Percentiles rank a stretch among this genome's conserved stretches.
phyloP scores from a whole-genome alignment of 2,888 invertebrate genomes.

The Nemurella pictetii region DNA sequence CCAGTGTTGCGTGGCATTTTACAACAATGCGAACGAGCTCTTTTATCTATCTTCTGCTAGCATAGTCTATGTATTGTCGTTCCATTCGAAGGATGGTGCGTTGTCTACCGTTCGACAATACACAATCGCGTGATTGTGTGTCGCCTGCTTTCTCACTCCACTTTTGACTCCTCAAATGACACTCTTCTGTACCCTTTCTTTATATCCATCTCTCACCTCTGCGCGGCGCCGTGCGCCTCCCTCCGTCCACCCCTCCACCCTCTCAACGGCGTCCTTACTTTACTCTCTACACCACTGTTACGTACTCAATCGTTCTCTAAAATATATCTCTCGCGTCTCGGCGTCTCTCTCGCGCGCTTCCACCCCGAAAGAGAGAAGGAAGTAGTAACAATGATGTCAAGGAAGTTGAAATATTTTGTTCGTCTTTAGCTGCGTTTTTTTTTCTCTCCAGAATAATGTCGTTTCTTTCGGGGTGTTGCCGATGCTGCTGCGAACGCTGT shows the following conservation, averaged over 20 bases:
- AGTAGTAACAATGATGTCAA: constrained; percentile 36
- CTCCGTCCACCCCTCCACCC: not conserved
- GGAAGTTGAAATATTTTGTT: constrained; percentile 33
- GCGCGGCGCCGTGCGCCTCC: too few relatives aligned
- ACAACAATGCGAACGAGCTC: constrained; percentile 32
- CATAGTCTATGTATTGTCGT: constrained; percentile 33
- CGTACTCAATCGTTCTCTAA: constrained; percentile 25
- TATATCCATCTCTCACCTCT: constrained; percentile 29
- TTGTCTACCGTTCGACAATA: constrained; percentile 37
- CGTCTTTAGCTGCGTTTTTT: too few relatives aligned
- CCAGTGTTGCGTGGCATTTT: constrained; percentile 27
- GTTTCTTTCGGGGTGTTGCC: too few relatives aligned
- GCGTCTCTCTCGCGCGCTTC: constrained; percentile 4
- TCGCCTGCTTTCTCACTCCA: constrained; percentile 30
- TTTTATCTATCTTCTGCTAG: constrained; percentile 34
- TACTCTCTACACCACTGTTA: not conserved
- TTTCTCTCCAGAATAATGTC: too few relatives aligned
- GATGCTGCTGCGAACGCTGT: too few relatives aligned
- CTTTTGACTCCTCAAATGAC: constrained; percentile 39
- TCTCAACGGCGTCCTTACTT: not conserved
- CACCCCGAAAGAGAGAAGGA: constrained; percentile 25
- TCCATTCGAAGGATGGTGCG: not conserved
- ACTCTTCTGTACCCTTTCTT: constrained; percentile 33
- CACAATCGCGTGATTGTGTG: constrained; percentile 31
- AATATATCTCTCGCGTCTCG: too few relatives aligned